Evolutionary conservation across 2,797 vertebrate species (phyloP), one percentile per base, ranked within the genome.

Genomic region (Harpagifer antarcticus): DNA sequence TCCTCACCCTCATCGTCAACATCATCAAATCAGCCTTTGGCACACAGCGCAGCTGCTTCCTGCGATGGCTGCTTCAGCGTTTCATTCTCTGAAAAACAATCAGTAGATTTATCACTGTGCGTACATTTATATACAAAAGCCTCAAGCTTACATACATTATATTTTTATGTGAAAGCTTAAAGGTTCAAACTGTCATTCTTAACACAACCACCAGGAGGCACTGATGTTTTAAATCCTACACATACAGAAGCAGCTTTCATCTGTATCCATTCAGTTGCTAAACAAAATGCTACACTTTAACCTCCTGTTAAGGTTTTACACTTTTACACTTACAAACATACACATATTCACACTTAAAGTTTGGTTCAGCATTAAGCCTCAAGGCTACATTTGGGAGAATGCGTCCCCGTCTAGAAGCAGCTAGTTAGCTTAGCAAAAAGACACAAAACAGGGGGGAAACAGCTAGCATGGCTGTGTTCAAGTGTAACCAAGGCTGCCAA

Each of bases 1-100:
- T 91, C 78, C 52, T 93, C 86, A 92, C 90, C 31, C 49, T 91
- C 33, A 67, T 92, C 42, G 8, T 86, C 83, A 94, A 94, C 86
- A 78, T 94, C 74, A 73, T 92, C 68, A 92, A 91, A 86, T 69
- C 88, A 0, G 90, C 91, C 9, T 92, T 91, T 1, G 93, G 93
- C 64, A 94, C 92, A 1, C 92, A 94, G 1, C 93, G 93, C 33
- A 93, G 92, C 82, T 92, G 92, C 54, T 61, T 94, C 13, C 88
- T 94, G 31, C 60, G 87, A 6, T 94, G 92, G 93, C 44, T 94
- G 70, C 79, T 93, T 15, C 91, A 93, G 49, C 85, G 93, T 13
- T 90, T 93, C 54, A 63, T 91, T 49, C 60, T 86, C 1, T 93
- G 74, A 90, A 33, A 45, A 27, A 17, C 33, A 9, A 10, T 37